Evolutionary conservation across 2,797 vertebrate genomes (phyloP), one percentile per base, ranked within the genome.

Genomic region (Protosalanx chinensis): DNA sequence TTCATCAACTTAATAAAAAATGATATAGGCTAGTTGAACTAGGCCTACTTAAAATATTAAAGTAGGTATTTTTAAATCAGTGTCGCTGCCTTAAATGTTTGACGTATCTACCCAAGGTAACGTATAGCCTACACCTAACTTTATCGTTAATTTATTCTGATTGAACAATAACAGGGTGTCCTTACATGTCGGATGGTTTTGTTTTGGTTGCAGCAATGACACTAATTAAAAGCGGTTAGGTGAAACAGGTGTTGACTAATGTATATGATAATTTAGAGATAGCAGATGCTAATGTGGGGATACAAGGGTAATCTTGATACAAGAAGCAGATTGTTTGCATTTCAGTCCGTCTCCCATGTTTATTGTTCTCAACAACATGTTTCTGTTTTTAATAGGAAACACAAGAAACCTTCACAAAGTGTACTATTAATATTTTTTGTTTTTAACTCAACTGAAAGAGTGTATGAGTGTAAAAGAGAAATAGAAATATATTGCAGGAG

Each of bases 241-340:
- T 76, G 84, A 90, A 92, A 90, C 92, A 93, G 91, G 88, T 92
- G 93, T 92, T 86, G 91, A 89, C 88, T 93, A 91, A 93, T 92
- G 92, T 92, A 87, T 90, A 92, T 93, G 92, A 91, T 93, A 93
- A 94, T 92, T 85, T 79, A 88, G 84, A 88, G 89, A 93, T 91
- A 93, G 91, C 91, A 90, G 85, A 90, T 93, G 91, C 86, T 85
- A 89, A 86, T 92, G 83, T 76, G 27, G 53, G 3, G 67, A 90
- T 87, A 85, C 71, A 67, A 76, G 85, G 64, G 79, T 83, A 79
- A 88, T 84, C 90, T 91, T 91, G 90, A 83, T 86, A 87, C 86
- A 46, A 46, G 41, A 12, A 46, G 10, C 41, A 46, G 41, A 12
- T 12, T 46, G 41, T 46, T 87, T 80, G 85, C 81, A 80, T 78